Base-by-base conservation (phyloP, 1,140 invertebrate species). In the Lycorma delicatula region DNA sequence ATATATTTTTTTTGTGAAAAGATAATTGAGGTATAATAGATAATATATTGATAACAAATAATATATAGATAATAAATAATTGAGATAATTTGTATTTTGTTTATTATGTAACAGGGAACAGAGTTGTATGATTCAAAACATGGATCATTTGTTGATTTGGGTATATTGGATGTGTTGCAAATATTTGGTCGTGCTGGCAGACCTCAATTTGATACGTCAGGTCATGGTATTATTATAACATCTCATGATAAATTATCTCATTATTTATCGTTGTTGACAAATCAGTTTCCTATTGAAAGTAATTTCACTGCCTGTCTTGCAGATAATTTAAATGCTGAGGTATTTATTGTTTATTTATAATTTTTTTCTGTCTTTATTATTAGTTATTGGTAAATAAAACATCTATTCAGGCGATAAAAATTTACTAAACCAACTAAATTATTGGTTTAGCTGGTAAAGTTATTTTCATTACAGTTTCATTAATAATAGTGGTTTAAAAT, bases 251-350 rank as follows among this genome's bases (percentile, higher is more conserved):
- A 97, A 73, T 75, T 99, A 25, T 81, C 86, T 1, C 92, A 98
- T 71, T 99, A 99, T 74, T 75, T 99, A 3, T 90, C 89, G 1
- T 76, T 97, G 34, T 80, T 99, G 60, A 97, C 93, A 1, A 93
- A 95, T 72, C 95, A 98, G 74, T 91, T 93, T 71, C 96, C 97
- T 0, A 99, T 99, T 63, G 97, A 99, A 72, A 97, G 93, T 68
- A 94, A 94, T 73, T 98, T 99, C 68, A 85, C 95, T 44, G 85
- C 84, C 66, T 86, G 86, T 67, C 72, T 99, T 26, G 85, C 87
- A 6, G 96, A 99, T 71, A 98, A 99, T 80, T 78, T 99, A 12
- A 99, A 99, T 78, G 97, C 97, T 36, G 97, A 99, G 79, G 88
- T 93, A 74, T 68, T 64, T 72, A 44, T 52, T 50, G 25, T 55